Base-by-base conservation (phyloP, 2,113 vertebrate species). In the Cyrtonyx montezumae region DNA sequence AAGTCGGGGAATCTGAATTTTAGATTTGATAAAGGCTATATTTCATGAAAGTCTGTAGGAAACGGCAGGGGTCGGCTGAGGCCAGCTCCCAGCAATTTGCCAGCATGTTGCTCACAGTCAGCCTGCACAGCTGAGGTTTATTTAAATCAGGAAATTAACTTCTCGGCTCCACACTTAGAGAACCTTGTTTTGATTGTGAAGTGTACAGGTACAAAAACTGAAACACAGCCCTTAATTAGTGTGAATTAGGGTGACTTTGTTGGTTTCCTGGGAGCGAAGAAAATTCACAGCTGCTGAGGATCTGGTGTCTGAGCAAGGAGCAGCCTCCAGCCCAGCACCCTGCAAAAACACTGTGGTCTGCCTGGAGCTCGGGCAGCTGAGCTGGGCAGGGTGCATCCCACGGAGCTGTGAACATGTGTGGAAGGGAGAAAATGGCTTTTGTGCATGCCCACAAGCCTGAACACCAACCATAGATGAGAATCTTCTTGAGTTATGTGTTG, bases 1-100 rank as follows among this genome's bases (percentile, higher is more conserved):
- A 89, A 79, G 55, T 81, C 66, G 21, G 79, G 59, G 61, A 71
- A 32, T 56, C 37, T 34, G 91, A 77, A 83, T 89, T 83, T 84
- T 43, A 55, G 59, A 62, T 89, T 84, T 69, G 75, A 22, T 87
- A 56, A 46, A 46, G 55, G 37, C 26, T 81, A 8, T 49, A 7
- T 75, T 67, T 95, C 74, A 23, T 79, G n/a, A 22, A 82, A 70
- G 66, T 59, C 25, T 78, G 0, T 28, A 42, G 37, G 77, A 28
- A 74, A 13, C 51, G 15, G 67, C 46, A 2, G 45, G 53, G 84
- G 86, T 87, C 4, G 0, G 53, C 11, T 92, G 84, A 84, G 92
- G 88, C 30, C 69, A 75, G 36, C 51, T 73, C 48, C 55, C 11
- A 1, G 85, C 71, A 15, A 26, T 71, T 36, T 90, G 79, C 75